These are phyloP conservation scores for Papilio polytes DNA, from an alignment of 1,140 invertebrate genomes.

Conservation along the genomic window DNA sequence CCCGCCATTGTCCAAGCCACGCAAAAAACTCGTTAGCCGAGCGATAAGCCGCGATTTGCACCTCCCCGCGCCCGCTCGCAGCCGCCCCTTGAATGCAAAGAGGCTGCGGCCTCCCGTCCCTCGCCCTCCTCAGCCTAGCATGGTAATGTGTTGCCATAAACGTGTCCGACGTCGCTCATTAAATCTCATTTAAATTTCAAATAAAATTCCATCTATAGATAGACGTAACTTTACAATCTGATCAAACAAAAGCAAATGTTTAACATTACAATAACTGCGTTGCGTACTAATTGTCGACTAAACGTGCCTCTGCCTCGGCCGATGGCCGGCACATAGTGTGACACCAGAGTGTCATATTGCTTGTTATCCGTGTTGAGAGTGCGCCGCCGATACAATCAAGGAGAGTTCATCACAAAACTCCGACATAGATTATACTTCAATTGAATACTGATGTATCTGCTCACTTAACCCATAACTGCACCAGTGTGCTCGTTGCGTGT, in stretches of 20 bases:
- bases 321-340: no score
- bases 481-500: no score
- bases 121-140: not conserved
- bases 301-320: no score
- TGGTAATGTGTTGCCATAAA: not conserved
- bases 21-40: slow-evolving; percentile 30
- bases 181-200: not conserved
- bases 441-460: no score
- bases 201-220: not conserved
- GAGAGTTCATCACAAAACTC: no score
- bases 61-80: not conserved
- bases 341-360: no score
- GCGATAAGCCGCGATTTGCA: slow-evolving; percentile 29
- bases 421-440: no score
- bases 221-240: not conserved
- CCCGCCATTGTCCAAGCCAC: slow-evolving; percentile 8
- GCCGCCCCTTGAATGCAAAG: not conserved
- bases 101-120: not conserved
- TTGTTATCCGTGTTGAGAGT: no score
- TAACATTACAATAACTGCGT: no score
- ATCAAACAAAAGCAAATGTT: not conserved
- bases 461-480: no score
- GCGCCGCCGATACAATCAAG: no score
- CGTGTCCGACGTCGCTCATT: not conserved
- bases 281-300: no score